Evolutionary conservation across 2,113 vertebrate species (phyloP).

Genomic region (Alethe diademata): DNA sequence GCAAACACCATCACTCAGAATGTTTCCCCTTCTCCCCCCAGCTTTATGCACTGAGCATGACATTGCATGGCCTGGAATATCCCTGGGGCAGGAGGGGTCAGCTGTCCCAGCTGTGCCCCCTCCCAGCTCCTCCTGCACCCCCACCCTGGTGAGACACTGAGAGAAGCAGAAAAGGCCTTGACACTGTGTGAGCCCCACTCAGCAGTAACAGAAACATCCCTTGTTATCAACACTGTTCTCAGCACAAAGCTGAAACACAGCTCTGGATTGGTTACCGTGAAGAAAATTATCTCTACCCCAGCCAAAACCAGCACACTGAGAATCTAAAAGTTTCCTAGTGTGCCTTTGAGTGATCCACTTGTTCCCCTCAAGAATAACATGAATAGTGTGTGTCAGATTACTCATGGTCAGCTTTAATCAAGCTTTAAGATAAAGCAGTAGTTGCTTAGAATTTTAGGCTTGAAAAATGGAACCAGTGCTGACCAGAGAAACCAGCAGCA

Average conservation of each 20-base stretch:
- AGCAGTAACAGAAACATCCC: neutral
- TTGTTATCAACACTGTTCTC: neutral
- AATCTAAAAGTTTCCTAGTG: neutral
- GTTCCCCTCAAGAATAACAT: neutral
- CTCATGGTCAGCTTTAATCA: neutral
- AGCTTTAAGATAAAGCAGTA: neutral
- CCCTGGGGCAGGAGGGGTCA: neutral
- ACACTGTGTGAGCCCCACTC: neutral
- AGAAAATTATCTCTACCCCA: neutral
- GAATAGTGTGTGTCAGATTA: neutral
- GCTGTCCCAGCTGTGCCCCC: neutral
- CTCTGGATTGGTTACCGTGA: neutral
- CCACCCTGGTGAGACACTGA: fast-evolving
- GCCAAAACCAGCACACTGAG: neutral
- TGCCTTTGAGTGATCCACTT: neutral
- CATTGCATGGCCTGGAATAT: neutral
- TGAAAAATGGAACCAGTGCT: neutral
- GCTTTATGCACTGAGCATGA: neutral
- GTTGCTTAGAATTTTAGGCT: neutral
- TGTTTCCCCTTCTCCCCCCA: neutral
- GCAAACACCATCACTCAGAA: neutral
- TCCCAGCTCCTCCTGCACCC: neutral
- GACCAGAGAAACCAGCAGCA: neutral
- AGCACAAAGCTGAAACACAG: neutral
- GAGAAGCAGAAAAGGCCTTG: neutral